These are phyloP conservation scores for Zaprionus africanus DNA, from an alignment of 1,140 invertebrate genomes.

Conservation along the genomic window DNA sequence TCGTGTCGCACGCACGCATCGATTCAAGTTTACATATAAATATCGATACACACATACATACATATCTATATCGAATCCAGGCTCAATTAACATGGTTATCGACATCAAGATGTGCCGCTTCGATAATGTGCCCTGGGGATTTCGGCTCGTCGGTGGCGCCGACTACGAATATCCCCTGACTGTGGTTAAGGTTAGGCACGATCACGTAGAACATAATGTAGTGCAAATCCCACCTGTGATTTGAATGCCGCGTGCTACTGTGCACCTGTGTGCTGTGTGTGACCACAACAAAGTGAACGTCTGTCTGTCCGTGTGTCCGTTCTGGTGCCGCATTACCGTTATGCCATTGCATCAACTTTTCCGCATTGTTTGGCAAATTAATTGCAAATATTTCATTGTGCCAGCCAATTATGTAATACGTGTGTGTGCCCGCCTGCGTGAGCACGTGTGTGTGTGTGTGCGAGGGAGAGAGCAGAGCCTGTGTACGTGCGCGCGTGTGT, in stretches of 20 bases:
- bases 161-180: constrained; percentile 93
- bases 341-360: constrained; percentile 38
- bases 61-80: neutral
- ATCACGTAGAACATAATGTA: constrained; percentile 2
- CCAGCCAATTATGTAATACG: constrained; percentile 41
- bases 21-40: constrained; percentile 3
- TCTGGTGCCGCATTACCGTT: constrained; percentile 24
- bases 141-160: constrained; percentile 92
- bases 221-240: constrained; percentile 41
- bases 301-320: constrained; percentile 2
- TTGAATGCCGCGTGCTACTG: constrained; percentile 30
- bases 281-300: constrained; percentile 36
- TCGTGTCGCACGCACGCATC: constrained; percentile 17
- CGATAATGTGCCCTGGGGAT: constrained; percentile 92
- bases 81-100: constrained; percentile 84
- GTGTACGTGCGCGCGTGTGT: constrained; percentile 39
- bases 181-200: constrained; percentile 89
- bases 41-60: neutral
- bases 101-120: constrained; percentile 87
- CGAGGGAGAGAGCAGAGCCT: constrained; percentile 6
- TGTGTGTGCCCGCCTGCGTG: constrained; percentile 2
- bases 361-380: constrained; percentile 43
- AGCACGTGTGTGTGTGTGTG: neutral
- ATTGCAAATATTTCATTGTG: constrained; percentile 48
- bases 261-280: constrained; percentile 10